These are phyloP conservation scores for Tokudaia tokunoshimensis DNA, from an alignment of 2,797 vertebrate species.

Conservation along the genomic window DNA sequence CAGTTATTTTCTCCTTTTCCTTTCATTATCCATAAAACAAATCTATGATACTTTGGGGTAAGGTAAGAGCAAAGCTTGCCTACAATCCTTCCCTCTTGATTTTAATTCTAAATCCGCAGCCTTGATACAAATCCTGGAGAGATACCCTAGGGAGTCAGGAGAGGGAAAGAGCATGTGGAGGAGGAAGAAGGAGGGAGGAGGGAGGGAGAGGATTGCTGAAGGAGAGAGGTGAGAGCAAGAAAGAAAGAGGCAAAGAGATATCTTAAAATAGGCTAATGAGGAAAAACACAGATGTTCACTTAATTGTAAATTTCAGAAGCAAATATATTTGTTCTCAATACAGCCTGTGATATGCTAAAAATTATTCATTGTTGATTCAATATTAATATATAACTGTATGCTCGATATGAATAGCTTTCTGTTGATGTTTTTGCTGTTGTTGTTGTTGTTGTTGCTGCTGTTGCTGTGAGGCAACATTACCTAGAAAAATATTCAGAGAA, in stretches of 20 bases:
- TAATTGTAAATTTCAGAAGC: constrained; percentile 5
- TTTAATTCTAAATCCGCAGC: constrained; percentile 5
- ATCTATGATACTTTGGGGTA: background rate
- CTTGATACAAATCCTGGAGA: background rate
- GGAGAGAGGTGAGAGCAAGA: background rate
- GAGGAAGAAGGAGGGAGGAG: background rate
- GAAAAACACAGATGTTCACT: background rate
- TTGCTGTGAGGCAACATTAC: background rate
- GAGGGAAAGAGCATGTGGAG: background rate
- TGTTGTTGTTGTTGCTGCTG: background rate
- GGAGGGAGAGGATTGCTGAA: background rate
- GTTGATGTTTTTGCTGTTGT: background rate
- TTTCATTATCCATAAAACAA: background rate
- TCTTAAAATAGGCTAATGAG: background rate
- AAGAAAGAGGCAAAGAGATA: background rate
- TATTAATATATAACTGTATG: background rate
- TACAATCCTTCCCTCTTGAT: background rate
- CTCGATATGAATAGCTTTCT: background rate
- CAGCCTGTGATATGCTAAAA: background rate
- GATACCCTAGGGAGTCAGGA: background rate
- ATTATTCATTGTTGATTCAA: background rate
- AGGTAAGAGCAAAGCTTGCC: background rate
- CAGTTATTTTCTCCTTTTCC: background rate
- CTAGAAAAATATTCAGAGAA: background rate
- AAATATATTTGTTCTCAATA: background rate